Evolutionary conservation across 2,888 invertebrate genomes (phyloP).

Genomic region (Hydropsyche betteni): DNA sequence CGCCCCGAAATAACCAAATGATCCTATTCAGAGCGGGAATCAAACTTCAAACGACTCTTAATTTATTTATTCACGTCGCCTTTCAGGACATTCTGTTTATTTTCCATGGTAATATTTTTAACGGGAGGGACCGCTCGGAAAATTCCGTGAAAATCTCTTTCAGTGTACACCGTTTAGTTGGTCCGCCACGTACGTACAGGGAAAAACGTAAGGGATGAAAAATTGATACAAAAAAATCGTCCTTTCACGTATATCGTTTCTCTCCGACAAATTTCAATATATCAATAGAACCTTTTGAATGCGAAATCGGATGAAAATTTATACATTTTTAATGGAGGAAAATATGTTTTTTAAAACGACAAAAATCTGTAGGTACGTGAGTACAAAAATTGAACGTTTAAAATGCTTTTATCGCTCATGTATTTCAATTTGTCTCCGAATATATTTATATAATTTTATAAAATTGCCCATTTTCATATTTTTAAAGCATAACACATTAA

Average conservation of each 20-base stretch:
- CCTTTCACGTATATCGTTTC: constrained; percentile 16
- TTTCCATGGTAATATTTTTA: constrained; percentile 39
- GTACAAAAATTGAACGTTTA: too few species aligned
- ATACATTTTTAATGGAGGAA: background rate
- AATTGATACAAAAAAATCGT: background rate
- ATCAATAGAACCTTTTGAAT: background rate
- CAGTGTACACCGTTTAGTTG: constrained; percentile 17
- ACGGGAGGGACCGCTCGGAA: constrained; percentile 1
- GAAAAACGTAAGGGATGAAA: constrained; percentile 3
- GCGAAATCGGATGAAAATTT: constrained; percentile 29
- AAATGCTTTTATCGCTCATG: too few species aligned
- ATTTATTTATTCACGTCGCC: constrained; percentile 52
- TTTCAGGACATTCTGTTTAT: constrained; percentile 48
- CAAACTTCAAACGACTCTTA: constrained; percentile 52
- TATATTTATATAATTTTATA: too few species aligned
- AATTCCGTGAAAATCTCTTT: constrained; percentile 1
- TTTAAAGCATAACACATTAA: too few species aligned
- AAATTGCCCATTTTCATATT: too few species aligned
- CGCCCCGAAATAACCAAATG: constrained; percentile 49
- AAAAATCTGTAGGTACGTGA: too few species aligned
- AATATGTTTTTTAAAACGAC: background rate
- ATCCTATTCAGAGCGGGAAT: constrained; percentile 50
- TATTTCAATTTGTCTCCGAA: too few species aligned
- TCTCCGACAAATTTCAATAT: background rate
- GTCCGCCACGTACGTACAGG: background rate